Conservation (phyloP, 2,888 invertebrate species). For the Drosophila neotestacea region DNA sequence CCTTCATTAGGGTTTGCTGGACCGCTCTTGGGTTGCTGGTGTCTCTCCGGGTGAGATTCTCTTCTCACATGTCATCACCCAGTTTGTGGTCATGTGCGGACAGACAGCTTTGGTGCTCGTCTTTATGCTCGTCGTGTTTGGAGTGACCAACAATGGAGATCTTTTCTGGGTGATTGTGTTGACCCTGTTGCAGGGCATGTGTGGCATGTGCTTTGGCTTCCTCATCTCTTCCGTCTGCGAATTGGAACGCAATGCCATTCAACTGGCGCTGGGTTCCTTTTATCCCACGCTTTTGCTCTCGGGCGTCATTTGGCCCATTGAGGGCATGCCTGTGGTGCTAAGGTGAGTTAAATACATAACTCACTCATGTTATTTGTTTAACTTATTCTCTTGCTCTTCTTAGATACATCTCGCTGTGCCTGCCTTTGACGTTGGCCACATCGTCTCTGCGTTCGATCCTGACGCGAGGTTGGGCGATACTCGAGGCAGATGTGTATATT, state of each 20-base stretch:
- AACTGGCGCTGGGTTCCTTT: conserved; percentile 96
- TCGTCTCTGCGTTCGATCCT: conserved; percentile 94
- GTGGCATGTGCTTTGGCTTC: conserved; percentile 98
- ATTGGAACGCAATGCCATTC: conserved; percentile 96
- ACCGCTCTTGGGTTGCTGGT: conserved; percentile 97
- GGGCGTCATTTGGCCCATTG: conserved; percentile 98
- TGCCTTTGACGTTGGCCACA: conserved; percentile 97
- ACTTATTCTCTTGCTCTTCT: neutral
- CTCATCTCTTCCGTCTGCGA: conserved; percentile 97
- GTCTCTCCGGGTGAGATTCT: conserved; percentile 96
- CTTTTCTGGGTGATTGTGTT: conserved; percentile 93
- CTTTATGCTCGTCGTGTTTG: conserved; percentile 96
- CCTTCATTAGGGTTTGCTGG: conserved; percentile 89
- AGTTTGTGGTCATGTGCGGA: conserved; percentile 97
- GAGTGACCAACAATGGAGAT: conserved; percentile 95
- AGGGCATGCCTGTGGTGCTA: conserved; percentile 95
- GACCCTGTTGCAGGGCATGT: conserved; percentile 95
- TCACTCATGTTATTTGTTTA: neutral
- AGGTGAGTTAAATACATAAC: conserved; percentile 83
- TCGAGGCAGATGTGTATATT: conserved; percentile 93
- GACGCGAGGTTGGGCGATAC: conserved; percentile 94
- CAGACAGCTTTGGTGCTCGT: conserved; percentile 95
- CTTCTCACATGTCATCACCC: conserved; percentile 96
- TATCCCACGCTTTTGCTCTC: conserved; percentile 96
- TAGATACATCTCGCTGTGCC: conserved; percentile 91